phyloP scores from a whole-genome alignment of 2,113 vertebrate species.

The Perca fluviatilis region DNA sequence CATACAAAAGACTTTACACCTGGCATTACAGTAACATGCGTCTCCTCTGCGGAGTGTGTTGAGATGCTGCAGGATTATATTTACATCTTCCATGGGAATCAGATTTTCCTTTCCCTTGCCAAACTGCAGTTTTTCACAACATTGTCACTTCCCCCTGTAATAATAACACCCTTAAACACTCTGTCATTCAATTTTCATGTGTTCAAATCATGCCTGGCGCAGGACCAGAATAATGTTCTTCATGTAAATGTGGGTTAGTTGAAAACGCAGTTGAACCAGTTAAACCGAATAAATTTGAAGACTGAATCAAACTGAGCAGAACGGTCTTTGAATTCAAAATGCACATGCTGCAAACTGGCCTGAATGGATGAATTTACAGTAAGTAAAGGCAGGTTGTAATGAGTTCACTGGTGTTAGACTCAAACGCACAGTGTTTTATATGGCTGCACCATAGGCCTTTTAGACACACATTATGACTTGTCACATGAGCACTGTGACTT shows the following conservation, averaged over 20 bases:
- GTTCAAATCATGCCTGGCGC: slow-evolving; percentile 6
- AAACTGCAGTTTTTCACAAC: slow-evolving; percentile 38
- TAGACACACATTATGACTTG: neutral
- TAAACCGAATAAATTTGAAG: slow-evolving; percentile 23
- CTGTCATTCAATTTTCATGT: slow-evolving; percentile 50
- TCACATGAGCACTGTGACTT: neutral
- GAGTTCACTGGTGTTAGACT: slow-evolving; percentile 3
- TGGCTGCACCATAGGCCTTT: neutral
- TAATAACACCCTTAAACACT: slow-evolving; percentile 41
- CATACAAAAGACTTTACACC: slow-evolving; percentile 35
- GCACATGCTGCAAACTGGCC: slow-evolving; percentile 28
- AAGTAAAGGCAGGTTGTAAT: neutral
- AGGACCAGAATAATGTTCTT: slow-evolving; percentile 27
- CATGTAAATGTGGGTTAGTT: slow-evolving; percentile 26
- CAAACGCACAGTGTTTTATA: neutral
- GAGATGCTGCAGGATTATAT: slow-evolving; percentile 40
- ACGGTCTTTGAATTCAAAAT: slow-evolving; percentile 16
- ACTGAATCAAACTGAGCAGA: slow-evolving; percentile 23
- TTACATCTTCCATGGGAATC: slow-evolving; percentile 37
- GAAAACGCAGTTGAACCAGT: slow-evolving; percentile 39
- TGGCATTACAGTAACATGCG: slow-evolving; percentile 13
- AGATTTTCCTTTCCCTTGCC: slow-evolving; percentile 1
- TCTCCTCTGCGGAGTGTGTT: slow-evolving; percentile 25
- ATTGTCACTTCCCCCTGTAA: slow-evolving; percentile 28
- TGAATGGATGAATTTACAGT: slow-evolving; percentile 21